These are phyloP conservation scores for Salpingus planirostris DNA, from an alignment of 2,888 invertebrate genomes.

Conservation along the genomic window DNA sequence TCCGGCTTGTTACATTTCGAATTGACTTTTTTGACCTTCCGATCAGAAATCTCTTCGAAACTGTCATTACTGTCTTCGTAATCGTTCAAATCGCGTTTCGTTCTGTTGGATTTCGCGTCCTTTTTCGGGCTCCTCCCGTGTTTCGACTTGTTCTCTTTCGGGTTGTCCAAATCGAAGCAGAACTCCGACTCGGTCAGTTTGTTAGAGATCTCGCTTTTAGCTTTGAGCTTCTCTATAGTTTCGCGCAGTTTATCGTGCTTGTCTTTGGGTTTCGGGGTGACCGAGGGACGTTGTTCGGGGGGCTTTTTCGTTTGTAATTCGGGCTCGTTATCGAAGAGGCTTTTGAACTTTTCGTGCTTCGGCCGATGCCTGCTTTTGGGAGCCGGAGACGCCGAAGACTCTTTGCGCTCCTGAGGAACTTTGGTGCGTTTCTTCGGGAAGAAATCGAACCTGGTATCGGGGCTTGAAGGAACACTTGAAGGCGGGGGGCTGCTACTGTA, in stretches of 20 bases:
- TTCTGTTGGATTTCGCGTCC: slow-evolving; percentile 20
- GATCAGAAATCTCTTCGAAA: too few species aligned
- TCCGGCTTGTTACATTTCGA: background rate
- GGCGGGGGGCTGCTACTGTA: slow-evolving; percentile 35
- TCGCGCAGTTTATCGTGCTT: slow-evolving; percentile 40
- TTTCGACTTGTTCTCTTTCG: slow-evolving; percentile 30
- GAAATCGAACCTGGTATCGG: slow-evolving; percentile 27
- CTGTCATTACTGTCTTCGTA: slow-evolving; percentile 28
- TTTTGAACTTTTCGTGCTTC: slow-evolving; percentile 26
- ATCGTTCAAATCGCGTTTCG: slow-evolving; percentile 30
- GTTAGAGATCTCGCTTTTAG: slow-evolving; percentile 51
- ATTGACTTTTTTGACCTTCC: slow-evolving; percentile 17
- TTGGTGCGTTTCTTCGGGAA: slow-evolving; percentile 19
- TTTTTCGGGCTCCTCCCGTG: slow-evolving; percentile 20
- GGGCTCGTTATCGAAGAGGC: slow-evolving; percentile 25
- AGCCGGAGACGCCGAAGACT: too few species aligned
- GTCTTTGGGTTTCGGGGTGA: slow-evolving; percentile 33
- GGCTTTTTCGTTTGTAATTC: slow-evolving; percentile 12
- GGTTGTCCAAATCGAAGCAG: slow-evolving; percentile 27
- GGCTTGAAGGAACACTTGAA: slow-evolving; percentile 34
- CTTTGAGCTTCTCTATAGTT: slow-evolving; percentile 57
- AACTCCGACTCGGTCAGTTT: slow-evolving; percentile 30
- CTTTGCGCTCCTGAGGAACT: background rate
- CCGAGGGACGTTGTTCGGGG: background rate
- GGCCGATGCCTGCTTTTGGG: too few species aligned